Evolutionary conservation across 2,888 invertebrate genomes (phyloP).

Genomic region (Strigamia crassipes): DNA sequence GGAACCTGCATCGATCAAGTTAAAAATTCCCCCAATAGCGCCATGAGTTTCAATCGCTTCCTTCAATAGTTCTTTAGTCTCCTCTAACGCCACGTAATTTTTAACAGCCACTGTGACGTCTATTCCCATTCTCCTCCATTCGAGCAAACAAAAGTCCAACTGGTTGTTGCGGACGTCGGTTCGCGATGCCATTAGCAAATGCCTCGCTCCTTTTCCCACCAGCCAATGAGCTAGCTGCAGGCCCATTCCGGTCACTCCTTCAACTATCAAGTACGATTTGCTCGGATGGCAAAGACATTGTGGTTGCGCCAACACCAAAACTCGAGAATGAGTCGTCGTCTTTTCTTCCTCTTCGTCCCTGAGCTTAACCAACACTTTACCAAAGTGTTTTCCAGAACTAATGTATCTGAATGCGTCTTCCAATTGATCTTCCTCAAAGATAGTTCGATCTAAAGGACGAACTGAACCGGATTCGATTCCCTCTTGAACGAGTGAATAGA

Average conservation of each 20-base stretch:
- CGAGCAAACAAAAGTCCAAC: conserved; percentile 60
- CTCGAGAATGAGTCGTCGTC: conserved; percentile 52
- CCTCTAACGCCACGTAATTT: neutral
- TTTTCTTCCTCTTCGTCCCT: conserved; percentile 55
- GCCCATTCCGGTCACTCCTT: conserved; percentile 63
- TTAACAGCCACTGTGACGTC: neutral
- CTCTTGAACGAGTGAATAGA: conserved; percentile 76
- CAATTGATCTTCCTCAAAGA: conserved; percentile 82
- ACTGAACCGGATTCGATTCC: conserved; percentile 89
- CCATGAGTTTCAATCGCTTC: neutral
- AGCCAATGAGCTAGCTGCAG: conserved; percentile 61
- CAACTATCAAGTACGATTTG: conserved; percentile 55
- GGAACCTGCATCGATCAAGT: neutral
- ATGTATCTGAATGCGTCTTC: conserved; percentile 92
- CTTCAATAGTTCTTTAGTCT: neutral
- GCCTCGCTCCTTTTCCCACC: conserved; percentile 61
- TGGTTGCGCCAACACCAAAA: conserved; percentile 58
- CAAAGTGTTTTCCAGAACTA: conserved; percentile 97
- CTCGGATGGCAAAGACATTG: conserved; percentile 60
- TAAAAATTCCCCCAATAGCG: neutral
- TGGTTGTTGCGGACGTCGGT: conserved; percentile 61
- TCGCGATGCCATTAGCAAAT: conserved; percentile 61
- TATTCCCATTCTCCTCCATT: conserved; percentile 57
- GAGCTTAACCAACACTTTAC: conserved; percentile 85
- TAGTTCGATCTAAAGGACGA: conserved; percentile 82